Evolutionary conservation across 2,113 vertebrate genomes (phyloP).

Genomic region (Phalacrocorax carbo): DNA sequence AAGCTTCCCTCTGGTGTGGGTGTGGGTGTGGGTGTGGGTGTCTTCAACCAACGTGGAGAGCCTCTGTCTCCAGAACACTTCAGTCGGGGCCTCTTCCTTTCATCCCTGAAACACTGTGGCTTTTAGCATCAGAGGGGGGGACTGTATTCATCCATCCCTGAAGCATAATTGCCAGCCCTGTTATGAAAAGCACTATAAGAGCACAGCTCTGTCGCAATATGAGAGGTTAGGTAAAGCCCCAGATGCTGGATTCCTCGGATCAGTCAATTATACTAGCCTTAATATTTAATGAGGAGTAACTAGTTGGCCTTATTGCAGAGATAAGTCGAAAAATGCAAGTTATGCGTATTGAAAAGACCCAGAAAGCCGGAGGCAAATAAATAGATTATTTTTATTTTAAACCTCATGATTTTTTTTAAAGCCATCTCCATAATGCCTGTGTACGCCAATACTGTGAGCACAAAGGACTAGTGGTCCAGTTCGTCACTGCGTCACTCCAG

Average conservation of each 20-base stretch:
- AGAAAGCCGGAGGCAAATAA: neutral
- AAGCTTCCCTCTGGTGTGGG: neutral
- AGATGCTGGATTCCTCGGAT: neutral
- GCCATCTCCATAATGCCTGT: neutral
- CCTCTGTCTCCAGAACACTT: neutral
- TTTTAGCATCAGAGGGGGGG: neutral
- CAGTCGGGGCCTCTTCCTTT: neutral
- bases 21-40: neutral
- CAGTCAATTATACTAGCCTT: neutral
- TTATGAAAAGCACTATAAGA: neutral
- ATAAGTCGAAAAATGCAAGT: neutral
- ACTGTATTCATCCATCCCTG: neutral
- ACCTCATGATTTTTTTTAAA: neutral
- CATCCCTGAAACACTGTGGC: neutral
- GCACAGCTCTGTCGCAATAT: neutral
- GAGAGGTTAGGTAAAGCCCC: neutral
- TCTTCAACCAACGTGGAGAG: neutral
- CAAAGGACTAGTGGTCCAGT: neutral
- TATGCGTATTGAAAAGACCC: neutral
- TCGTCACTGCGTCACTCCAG: neutral
- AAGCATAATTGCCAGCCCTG: neutral
- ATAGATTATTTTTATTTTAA: neutral
- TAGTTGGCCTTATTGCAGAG: neutral
- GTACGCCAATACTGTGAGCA: rapidly evolving
- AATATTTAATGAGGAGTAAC: neutral